Evolutionary conservation across 2,888 invertebrate species (phyloP).

Genomic region (Drosophila mimica): DNA sequence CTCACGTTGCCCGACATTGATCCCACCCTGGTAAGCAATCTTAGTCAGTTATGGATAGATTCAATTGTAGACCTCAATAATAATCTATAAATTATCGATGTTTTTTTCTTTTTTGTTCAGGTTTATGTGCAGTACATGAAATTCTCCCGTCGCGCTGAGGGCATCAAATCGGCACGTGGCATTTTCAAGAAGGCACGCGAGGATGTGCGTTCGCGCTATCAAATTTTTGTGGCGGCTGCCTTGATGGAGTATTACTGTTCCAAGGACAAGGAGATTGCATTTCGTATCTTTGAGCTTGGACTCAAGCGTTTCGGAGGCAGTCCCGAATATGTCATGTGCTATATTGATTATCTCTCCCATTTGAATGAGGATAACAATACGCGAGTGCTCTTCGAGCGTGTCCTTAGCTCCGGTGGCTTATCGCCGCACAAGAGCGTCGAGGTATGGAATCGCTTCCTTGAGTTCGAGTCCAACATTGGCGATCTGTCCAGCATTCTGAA

Average conservation of each 20-base stretch:
- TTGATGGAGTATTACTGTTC: conserved; percentile 99
- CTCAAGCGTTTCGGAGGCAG: conserved; percentile 98
- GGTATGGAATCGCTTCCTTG: conserved; percentile 99
- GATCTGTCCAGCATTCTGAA: conserved; percentile 98
- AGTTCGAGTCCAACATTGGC: conserved; percentile 99
- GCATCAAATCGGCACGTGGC: conserved; percentile 97
- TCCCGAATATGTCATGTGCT: conserved; percentile 97
- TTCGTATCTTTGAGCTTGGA: conserved; percentile 98
- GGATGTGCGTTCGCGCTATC: conserved; percentile 93
- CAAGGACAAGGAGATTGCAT: conserved; percentile 98
- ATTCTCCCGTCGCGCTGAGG: conserved; percentile 98
- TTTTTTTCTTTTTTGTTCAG: conserved; percentile 82
- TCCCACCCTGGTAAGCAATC: conserved; percentile 92
- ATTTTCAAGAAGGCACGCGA: conserved; percentile 98
- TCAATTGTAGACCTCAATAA: not conserved
- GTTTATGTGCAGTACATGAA: conserved; percentile 99
- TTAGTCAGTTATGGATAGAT: no score
- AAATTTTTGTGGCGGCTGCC: conserved; percentile 98
- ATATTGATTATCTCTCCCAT: conserved; percentile 98
- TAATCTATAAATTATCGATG: no score
- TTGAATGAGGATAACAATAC: conserved; percentile 99
- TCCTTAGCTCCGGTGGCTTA: conserved; percentile 95
- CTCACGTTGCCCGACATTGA: conserved; percentile 95
- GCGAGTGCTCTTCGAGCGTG: conserved; percentile 98
- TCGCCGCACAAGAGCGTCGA: conserved; percentile 97